Base-by-base conservation (phyloP, 2,888 invertebrate genomes). In the Linnaemya vulpina region DNA sequence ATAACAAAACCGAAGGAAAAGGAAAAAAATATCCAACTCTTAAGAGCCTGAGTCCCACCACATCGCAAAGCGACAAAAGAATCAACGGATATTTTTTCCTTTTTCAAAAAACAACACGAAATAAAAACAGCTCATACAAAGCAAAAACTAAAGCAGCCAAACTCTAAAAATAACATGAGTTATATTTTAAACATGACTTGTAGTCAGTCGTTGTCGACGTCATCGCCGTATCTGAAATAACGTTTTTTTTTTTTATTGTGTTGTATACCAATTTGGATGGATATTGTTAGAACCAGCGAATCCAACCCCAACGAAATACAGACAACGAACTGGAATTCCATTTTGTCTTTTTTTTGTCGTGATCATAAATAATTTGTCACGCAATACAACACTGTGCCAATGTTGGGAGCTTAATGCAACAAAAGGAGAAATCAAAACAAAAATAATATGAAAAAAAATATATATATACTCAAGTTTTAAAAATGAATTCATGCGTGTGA, bases 331-430 rank as follows among this genome's bases (percentile, higher is more conserved):
- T 67, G 65, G 55, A 82, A 70, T 85, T 71, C 78, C 70, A 82
- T 71, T 82, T 78, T 62, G n/a, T n/a, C n/a, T 30, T 30, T 30
- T 2, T 30, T 30, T 35, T 78, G 78, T 82, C 78, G 82, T 85
- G 85, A 85, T 85, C 81, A 84, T 86, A 86, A 85, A 87, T 86
- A 86, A 87, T 87, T 86, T 87, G 87, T 86, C 87, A 87, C 83
- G 86, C 86, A 74, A 86, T 83, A 65, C 77, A 84, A 73, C 67
- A 71, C 70, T 75, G 20, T 11, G 60, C 55, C 35, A 73, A 70
- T 49, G 20, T 53, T 38, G 35, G n/a, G 13, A 43, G 55, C 35
- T 60, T 22, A 53, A 1, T 17, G 17, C 22, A 46, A 38, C 51
- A 68, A 40, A 11, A 76, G 53, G 15, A 10, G 13, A 20, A 67